Percentiles rank a stretch among this genome's conserved stretches.
Evolutionary conservation across 2,113 vertebrate species (phyloP).

Genomic region (Tragelaphus strepsiceros): DNA sequence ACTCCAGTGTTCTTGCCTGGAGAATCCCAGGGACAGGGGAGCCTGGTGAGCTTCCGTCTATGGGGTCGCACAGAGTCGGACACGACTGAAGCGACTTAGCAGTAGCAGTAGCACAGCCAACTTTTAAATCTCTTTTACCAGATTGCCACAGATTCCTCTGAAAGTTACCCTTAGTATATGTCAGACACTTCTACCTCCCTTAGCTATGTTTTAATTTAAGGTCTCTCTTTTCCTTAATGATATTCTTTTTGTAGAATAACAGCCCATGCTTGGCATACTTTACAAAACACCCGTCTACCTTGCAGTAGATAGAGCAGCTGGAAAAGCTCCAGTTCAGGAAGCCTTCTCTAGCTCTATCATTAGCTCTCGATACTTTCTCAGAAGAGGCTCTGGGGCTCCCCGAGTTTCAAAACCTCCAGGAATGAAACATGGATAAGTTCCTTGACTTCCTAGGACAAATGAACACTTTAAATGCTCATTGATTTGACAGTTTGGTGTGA

Average conservation of each 20-base stretch:
- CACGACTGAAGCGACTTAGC: no score
- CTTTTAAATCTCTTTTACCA: neutral
- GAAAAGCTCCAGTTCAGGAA: neutral
- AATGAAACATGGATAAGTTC: neutral
- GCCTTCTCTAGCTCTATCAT: neutral
- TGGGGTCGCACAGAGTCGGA: no score
- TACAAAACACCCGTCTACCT: neutral
- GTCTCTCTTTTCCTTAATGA: neutral
- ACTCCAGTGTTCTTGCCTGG: no score
- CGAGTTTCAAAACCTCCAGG: neutral
- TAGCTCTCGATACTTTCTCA: neutral
- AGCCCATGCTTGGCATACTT: neutral
- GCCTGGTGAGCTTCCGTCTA: no score
- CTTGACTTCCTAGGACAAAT: neutral
- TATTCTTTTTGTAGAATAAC: neutral
- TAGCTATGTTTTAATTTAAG: neutral
- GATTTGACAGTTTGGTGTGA: neutral
- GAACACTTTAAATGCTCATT: neutral
- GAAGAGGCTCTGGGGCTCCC: neutral
- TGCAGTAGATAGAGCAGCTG: neutral
- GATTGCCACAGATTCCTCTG: neutral
- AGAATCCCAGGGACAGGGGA: no score
- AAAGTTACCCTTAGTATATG: neutral
- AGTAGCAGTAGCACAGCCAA: no score
- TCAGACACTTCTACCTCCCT: neutral